Percentiles rank a stretch among this genome's conserved stretches.
Conservation (phyloP, 2,797 vertebrate species). For the Meriones psammophilus region DNA sequence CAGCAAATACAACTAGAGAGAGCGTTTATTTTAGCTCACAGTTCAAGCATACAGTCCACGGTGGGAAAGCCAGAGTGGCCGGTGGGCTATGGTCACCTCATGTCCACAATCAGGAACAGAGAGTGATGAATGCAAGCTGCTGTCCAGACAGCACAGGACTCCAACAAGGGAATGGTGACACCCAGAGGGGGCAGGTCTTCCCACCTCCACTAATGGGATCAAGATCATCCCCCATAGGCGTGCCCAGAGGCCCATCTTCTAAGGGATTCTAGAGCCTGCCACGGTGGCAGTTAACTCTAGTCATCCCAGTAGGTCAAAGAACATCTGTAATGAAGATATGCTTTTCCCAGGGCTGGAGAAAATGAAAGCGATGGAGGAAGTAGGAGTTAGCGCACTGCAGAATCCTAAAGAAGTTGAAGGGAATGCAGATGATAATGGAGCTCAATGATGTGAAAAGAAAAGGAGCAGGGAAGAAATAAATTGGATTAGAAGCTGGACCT, state of each 20-base stretch:
- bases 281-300: neutral
- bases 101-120: neutral
- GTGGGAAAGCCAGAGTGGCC: neutral
- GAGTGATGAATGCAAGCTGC: neutral
- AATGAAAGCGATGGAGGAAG: neutral
- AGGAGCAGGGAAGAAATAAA: neutral
- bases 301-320: too few species aligned
- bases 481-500: neutral
- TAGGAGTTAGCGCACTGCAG: too few species aligned
- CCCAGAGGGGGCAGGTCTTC: neutral
- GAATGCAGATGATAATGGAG: neutral
- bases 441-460: neutral
- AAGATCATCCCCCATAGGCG: neutral
- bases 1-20: neutral
- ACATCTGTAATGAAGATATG: neutral
- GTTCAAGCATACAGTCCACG: neutral
- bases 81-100: neutral
- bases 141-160: neutral
- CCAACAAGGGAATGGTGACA: neutral
- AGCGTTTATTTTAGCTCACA: neutral
- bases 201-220: neutral
- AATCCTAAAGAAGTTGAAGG: neutral
- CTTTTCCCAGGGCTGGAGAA: neutral
- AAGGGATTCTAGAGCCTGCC: neutral
- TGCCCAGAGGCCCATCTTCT: neutral